Percentiles rank a stretch among this genome's conserved stretches.
Evolutionary conservation across 2,888 invertebrate genomes (phyloP).

Genomic region (Salticus scenicus): DNA sequence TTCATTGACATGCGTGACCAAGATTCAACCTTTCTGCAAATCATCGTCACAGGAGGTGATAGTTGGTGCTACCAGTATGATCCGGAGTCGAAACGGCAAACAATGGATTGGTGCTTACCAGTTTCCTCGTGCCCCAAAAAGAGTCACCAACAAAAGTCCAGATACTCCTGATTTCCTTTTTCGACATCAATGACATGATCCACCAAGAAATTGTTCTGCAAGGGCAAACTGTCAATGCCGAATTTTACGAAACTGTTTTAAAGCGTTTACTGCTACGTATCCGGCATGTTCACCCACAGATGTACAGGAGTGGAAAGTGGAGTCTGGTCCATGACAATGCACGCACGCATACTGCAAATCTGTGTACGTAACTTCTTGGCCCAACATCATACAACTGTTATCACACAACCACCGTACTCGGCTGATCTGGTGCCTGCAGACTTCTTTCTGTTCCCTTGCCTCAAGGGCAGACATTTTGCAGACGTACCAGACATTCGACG

Average conservation of each 20-base stretch:
- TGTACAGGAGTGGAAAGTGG: not conserved
- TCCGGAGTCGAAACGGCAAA: not conserved
- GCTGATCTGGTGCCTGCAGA: not conserved
- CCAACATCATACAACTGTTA: not conserved
- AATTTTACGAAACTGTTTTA: not conserved
- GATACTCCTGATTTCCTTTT: not conserved
- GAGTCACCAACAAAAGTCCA: not conserved
- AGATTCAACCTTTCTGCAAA: too few relatives aligned
- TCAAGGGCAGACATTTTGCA: not conserved
- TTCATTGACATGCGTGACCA: not conserved
- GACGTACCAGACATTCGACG: not conserved
- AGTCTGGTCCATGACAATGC: not conserved
- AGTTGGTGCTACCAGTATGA: not conserved
- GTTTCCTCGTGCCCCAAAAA: not conserved
- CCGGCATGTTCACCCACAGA: not conserved
- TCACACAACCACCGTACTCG: not conserved
- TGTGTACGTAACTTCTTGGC: not conserved
- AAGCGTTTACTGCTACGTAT: not conserved
- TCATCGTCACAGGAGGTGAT: not conserved
- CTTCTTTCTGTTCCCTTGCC: not conserved
- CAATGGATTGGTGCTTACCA: not conserved
- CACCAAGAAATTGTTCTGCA: not conserved
- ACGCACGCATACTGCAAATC: not conserved
- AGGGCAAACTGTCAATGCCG: not conserved
- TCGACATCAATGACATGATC: not conserved